phyloP scores from a whole-genome alignment of 1,140 invertebrate genomes.

The Drosophila gunungcola region DNA sequence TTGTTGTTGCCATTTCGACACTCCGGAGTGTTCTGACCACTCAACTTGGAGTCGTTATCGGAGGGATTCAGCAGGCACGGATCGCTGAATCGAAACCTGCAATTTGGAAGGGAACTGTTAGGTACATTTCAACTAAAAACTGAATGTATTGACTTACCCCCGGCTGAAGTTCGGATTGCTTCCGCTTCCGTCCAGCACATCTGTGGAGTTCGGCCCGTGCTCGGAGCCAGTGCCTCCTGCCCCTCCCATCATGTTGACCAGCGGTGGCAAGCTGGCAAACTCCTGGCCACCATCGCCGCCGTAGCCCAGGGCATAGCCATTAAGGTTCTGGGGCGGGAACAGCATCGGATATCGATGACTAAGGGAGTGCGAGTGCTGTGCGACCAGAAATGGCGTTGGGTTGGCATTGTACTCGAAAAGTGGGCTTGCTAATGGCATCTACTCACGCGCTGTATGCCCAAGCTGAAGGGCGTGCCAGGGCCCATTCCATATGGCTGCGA shows the following conservation, averaged over 20 bases:
- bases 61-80: conserved; percentile 82
- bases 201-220: conserved; percentile 78
- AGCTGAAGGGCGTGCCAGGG: conserved; percentile 66
- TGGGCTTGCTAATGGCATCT: conserved; percentile 35
- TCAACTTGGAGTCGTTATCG: conserved; percentile 81
- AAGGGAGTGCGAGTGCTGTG: conserved; percentile 60
- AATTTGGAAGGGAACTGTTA: not conserved
- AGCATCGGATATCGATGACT: conserved; percentile 79
- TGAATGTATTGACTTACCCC: conserved; percentile 46
- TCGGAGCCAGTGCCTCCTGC: conserved; percentile 55
- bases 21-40: conserved; percentile 78
- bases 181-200: conserved; percentile 77
- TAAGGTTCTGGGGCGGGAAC: conserved; percentile 57
- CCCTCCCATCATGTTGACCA: conserved; percentile 76
- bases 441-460: conserved; percentile 81
- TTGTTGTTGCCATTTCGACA: conserved; percentile 62
- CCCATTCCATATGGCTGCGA: conserved; percentile 60
- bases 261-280: conserved; percentile 78
- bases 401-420: conserved; percentile 10
- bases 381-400: conserved; percentile 5
- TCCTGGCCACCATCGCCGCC: conserved; percentile 71
- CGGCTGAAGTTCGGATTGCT: conserved; percentile 77
- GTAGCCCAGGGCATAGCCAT: conserved; percentile 53
- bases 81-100: conserved; percentile 83
- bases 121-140: not conserved